These are phyloP conservation scores for Dolichotis patagonum DNA, from an alignment of 2,113 vertebrate species.

Conservation along the genomic window DNA sequence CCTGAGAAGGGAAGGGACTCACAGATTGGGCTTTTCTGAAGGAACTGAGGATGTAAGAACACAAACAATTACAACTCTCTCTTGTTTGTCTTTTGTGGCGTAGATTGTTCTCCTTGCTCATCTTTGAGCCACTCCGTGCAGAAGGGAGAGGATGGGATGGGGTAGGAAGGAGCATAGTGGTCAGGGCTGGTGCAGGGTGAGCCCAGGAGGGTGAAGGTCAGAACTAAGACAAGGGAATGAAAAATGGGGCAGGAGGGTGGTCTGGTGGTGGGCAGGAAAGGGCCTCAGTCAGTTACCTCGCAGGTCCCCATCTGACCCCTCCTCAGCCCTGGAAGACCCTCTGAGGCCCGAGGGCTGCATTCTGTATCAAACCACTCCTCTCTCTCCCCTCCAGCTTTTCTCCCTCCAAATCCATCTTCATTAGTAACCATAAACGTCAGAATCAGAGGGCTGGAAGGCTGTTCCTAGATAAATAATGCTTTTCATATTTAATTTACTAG, in stretches of 20 bases:
- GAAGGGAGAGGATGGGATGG: neutral
- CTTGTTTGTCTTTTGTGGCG: neutral
- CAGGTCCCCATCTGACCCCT: neutral
- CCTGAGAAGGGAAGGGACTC: neutral
- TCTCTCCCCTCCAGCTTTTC: constrained; percentile 43
- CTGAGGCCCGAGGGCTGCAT: neutral
- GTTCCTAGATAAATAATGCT: constrained; percentile 87
- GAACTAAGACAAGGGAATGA: neutral
- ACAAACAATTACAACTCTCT: rapidly evolving
- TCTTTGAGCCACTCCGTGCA: neutral
- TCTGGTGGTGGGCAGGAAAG: neutral
- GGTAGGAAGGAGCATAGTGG: neutral
- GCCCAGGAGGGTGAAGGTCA: neutral
- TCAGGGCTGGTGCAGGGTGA: neutral
- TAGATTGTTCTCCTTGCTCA: neutral
- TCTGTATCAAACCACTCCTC: neutral
- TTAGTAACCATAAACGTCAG: constrained; percentile 85
- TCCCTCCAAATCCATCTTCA: constrained; percentile 85
- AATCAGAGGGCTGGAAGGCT: constrained; percentile 82
- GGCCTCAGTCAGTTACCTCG: too few relatives aligned
- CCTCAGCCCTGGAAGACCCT: neutral
- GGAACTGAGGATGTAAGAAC: neutral
- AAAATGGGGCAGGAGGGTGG: neutral
- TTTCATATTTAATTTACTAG: constrained; percentile 90
- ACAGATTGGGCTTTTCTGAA: neutral